Percentiles rank a stretch among this genome's conserved stretches.
These are phyloP conservation scores for Rhynchotus rufescens DNA, from an alignment of 2,797 vertebrate genomes.

Conservation along the genomic window DNA sequence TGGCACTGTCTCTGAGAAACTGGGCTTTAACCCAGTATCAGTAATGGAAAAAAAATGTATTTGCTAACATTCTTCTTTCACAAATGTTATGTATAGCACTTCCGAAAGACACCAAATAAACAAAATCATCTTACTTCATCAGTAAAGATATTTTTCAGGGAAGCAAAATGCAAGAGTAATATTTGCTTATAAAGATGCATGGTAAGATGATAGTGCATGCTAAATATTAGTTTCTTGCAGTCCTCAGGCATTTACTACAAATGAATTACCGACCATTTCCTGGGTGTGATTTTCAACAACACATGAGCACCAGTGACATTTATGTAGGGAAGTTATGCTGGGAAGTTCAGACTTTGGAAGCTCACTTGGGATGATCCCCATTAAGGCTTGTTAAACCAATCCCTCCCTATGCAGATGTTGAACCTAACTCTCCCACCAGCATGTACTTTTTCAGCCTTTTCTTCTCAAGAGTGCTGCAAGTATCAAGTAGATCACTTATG, in stretches of 20 bases:
- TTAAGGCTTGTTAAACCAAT: neutral
- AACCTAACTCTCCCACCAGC: neutral
- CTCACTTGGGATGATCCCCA: neutral
- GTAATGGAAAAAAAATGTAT: neutral
- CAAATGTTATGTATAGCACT: neutral
- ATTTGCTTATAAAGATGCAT: neutral
- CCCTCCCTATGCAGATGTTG: neutral
- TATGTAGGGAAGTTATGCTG: neutral
- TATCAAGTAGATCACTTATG: neutral
- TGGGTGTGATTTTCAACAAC: neutral
- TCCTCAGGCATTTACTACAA: neutral
- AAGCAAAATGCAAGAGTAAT: slow-evolving; percentile 1
- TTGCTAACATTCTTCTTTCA: slow-evolving; percentile 14
- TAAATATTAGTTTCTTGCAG: neutral
- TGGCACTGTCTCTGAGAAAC: neutral
- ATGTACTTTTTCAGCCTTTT: neutral
- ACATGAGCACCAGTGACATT: neutral
- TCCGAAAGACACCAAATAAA: slow-evolving; percentile 1
- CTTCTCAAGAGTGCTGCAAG: neutral
- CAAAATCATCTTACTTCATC: slow-evolving; percentile 17
- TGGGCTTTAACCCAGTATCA: neutral
- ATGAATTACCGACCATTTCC: neutral
- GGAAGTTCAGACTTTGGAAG: neutral
- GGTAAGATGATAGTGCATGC: neutral
- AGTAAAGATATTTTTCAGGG: neutral